Conservation (phyloP, 2,113 vertebrate genomes). For the Kryptolebias marmoratus region DNA sequence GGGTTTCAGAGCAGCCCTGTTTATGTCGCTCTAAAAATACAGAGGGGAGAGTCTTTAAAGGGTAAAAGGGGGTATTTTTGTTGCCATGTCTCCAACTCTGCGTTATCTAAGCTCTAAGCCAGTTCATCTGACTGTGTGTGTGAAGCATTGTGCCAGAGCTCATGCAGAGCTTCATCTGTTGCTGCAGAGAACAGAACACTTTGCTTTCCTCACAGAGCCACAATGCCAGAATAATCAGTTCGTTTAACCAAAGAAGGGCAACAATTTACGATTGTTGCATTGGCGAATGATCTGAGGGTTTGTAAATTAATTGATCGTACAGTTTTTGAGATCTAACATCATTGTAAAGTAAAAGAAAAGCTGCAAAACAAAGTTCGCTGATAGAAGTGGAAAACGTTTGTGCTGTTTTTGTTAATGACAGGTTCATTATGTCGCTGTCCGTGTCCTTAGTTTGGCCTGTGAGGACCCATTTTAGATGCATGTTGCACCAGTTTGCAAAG, state of each 20-base stretch:
- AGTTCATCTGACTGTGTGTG: conserved; percentile 18
- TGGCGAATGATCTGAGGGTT: neutral
- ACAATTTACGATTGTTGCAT: neutral
- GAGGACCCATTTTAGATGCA: neutral
- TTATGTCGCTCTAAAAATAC: conserved; percentile 65
- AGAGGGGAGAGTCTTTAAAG: conserved; percentile 12
- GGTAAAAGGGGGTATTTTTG: conserved; percentile 14
- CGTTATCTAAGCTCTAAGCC: conserved; percentile 40
- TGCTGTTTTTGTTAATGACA: neutral
- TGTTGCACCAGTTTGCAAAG: neutral
- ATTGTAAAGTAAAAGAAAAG: too few species aligned
- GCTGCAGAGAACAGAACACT: conserved; percentile 26
- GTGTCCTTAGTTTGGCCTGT: neutral
- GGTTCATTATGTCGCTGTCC: neutral
- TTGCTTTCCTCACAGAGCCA: conserved; percentile 28
- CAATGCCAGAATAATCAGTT: conserved; percentile 27
- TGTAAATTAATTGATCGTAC: neutral
- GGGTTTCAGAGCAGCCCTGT: conserved; percentile 34
- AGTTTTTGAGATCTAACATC: too few species aligned
- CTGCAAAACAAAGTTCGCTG: neutral
- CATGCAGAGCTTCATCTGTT: conserved; percentile 75
- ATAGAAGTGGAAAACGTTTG: neutral
- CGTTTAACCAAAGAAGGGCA: neutral
- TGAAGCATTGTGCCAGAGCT: conserved; percentile 57
- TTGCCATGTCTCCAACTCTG: conserved; percentile 21